Percentiles rank a stretch among this genome's conserved stretches.
Evolutionary conservation across 2,888 invertebrate species (phyloP).

Genomic region (Euclidia mi): DNA sequence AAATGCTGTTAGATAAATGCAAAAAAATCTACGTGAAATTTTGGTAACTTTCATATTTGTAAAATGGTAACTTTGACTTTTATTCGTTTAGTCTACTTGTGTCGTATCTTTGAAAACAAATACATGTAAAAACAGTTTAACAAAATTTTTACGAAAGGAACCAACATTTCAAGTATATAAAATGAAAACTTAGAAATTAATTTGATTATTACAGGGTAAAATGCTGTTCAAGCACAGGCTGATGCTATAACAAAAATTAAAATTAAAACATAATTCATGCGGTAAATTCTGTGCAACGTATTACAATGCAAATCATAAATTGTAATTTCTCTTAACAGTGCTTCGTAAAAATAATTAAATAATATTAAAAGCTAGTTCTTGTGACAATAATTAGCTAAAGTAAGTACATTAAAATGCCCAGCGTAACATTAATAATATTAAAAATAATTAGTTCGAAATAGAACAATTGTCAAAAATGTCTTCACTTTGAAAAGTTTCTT

Average conservation of each 20-base stretch:
- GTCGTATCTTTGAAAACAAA: no score
- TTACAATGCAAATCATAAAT: conserved; percentile 7
- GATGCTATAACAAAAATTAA: neutral
- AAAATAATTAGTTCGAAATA: neutral
- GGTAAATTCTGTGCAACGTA: conserved; percentile 5
- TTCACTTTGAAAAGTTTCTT: neutral
- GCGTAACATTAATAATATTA: neutral
- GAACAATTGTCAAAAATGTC: conserved; percentile 4
- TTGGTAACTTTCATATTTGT: no score
- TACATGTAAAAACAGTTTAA: no score
- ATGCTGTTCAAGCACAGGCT: conserved; percentile 6
- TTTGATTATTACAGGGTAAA: neutral
- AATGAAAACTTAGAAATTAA: neutral
- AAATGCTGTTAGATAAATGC: conserved; percentile 1
- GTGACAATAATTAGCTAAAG: neutral
- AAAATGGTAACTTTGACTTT: no score
- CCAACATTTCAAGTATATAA: no score
- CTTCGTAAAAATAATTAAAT: conserved; percentile 7
- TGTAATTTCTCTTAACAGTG: conserved; percentile 23
- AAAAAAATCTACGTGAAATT: neutral
- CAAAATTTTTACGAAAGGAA: no score
- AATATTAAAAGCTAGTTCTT: neutral
- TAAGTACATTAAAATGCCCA: conserved; percentile 19
- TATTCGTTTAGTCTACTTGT: no score
- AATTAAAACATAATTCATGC: conserved; percentile 14